A percentile compares a stretch with the other conserved stretches of the same genome.
Conservation (phyloP, 2,888 invertebrate species). For the Euclidia mi region DNA sequence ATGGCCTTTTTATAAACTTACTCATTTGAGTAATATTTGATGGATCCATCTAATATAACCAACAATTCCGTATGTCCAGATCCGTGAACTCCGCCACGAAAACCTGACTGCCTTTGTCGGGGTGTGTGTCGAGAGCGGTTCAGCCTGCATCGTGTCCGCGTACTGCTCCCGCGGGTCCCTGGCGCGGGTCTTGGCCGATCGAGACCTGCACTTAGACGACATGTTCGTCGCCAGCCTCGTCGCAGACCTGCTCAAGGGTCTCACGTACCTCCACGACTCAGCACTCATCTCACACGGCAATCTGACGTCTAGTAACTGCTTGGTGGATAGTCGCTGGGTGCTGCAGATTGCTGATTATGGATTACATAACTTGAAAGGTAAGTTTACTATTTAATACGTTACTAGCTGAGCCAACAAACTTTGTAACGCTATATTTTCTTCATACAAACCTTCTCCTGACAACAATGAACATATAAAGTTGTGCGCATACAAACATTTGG, state of each 20-base stretch:
- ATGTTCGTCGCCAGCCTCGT: constrained; percentile 98
- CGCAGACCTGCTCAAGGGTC: constrained; percentile 95
- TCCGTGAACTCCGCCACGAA: constrained; percentile 95
- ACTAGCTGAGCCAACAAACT: no score
- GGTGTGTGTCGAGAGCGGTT: constrained; percentile 94
- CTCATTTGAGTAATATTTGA: no score
- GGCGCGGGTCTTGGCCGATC: constrained; percentile 80
- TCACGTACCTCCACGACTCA: constrained; percentile 95
- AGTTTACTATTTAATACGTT: constrained; percentile 63
- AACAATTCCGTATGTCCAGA: constrained; percentile 76
- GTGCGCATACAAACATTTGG: no score
- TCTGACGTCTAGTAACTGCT: constrained; percentile 95
- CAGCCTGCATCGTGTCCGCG: constrained; percentile 93
- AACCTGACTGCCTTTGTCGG: constrained; percentile 96
- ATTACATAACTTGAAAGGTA: constrained; percentile 94
- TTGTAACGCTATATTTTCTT: no score
- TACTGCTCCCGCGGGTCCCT: constrained; percentile 96
- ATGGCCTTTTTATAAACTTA: no score
- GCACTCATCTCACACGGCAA: constrained; percentile 96
- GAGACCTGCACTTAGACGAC: constrained; percentile 95
- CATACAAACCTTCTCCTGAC: no score
- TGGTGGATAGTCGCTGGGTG: constrained; percentile 97
- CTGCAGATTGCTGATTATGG: constrained; percentile 97
- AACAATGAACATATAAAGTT: constrained; percentile 90
- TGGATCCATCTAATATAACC: neutral